Evolutionary conservation across 2,113 vertebrate genomes (phyloP).

Genomic region (Puffinus mauretanicus): DNA sequence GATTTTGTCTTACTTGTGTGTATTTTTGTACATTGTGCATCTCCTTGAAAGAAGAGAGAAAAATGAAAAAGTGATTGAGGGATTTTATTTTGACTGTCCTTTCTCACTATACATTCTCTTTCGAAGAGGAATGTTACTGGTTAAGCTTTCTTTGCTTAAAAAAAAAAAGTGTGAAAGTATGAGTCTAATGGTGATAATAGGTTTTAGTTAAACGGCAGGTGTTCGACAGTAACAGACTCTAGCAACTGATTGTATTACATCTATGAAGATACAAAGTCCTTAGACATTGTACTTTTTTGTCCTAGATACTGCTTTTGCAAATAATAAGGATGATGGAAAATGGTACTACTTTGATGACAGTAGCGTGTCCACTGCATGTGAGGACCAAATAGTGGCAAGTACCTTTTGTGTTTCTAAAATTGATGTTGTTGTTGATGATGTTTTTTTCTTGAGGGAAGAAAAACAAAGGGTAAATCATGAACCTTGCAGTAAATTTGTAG

Average conservation of each 20-base stretch:
- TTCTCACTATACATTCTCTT: neutral
- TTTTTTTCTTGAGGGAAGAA: neutral
- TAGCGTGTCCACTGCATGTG: conserved; percentile 89
- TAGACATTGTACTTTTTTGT: neutral
- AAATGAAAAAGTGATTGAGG: neutral
- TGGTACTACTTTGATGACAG: conserved; percentile 99
- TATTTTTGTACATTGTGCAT: neutral
- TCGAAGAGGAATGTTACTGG: neutral
- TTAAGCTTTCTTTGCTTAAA: neutral
- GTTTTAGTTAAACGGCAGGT: neutral
- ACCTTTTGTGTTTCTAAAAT: conserved; percentile 23
- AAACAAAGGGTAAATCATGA: neutral
- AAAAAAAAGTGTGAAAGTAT: neutral
- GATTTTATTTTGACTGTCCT: neutral
- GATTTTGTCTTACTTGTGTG: neutral
- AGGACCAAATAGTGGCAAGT: conserved; percentile 98
- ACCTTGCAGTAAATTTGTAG: neutral
- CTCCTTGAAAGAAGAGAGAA: neutral
- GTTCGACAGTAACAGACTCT: neutral
- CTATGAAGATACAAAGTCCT: neutral
- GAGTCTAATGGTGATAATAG: neutral
- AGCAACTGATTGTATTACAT: neutral
- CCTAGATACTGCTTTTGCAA: conserved; percentile 94
- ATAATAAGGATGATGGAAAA: conserved; percentile 94
- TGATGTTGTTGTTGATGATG: neutral